Percentiles rank a stretch among this genome's conserved stretches.
phyloP scores from a whole-genome alignment of 2,888 invertebrate species.

The Rotaria sp. region DNA sequence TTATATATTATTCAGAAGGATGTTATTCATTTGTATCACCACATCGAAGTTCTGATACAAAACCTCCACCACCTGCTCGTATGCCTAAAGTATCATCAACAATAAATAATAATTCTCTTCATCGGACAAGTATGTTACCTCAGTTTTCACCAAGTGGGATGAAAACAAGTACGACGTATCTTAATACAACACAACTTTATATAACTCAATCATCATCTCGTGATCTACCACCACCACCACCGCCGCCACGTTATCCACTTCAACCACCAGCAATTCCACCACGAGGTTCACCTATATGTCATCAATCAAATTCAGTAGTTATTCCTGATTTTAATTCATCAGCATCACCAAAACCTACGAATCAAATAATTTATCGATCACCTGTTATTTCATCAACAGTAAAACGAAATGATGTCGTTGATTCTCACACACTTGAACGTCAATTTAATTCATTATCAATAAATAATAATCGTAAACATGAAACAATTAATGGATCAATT shows the following conservation, averaged over 20 bases:
- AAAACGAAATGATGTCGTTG: not conserved
- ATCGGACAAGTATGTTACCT: not conserved
- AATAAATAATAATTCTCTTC: not conserved
- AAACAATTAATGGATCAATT: not conserved
- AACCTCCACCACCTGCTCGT: constrained; percentile 19
- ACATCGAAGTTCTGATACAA: constrained; percentile 26
- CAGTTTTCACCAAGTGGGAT: not conserved
- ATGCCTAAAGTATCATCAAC: not conserved
- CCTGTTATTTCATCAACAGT: not conserved
- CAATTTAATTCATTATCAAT: not conserved
- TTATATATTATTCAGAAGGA: not conserved
- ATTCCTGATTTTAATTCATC: not conserved
- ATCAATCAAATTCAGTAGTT: not conserved
- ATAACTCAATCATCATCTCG: not conserved
- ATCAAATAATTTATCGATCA: not conserved
- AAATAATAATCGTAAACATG: not conserved
- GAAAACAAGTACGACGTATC: constrained; percentile 14
- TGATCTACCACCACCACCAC: not conserved
- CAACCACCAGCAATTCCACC: constrained; percentile 15
- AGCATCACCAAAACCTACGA: not conserved
- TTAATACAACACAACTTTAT: not conserved
- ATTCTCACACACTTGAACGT: not conserved
- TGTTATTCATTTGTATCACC: not conserved
- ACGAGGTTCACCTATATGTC: not conserved
- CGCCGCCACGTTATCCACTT: constrained; percentile 26